Percentiles rank a stretch among this genome's conserved stretches.
These are phyloP conservation scores for Amblyopsis hoosieri DNA, from an alignment of 2,797 vertebrate species.

Conservation along the genomic window DNA sequence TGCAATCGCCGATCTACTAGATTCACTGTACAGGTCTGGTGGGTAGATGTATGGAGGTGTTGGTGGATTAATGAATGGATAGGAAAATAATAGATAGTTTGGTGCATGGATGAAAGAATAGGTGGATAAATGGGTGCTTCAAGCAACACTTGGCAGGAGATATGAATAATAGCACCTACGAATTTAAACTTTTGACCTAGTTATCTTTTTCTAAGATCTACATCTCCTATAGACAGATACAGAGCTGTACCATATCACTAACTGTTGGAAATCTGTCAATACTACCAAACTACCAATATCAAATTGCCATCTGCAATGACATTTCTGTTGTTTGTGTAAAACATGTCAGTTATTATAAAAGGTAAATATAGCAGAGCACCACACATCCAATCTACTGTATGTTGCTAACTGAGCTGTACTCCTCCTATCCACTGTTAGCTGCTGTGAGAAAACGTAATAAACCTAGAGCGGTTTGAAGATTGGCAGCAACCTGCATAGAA, in stretches of 20 bases:
- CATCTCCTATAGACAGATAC: not conserved
- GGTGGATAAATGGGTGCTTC: conserved; percentile 37
- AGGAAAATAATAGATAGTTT: conserved; percentile 42
- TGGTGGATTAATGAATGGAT: conserved; percentile 36
- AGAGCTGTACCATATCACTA: not conserved
- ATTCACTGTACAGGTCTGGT: conserved; percentile 17
- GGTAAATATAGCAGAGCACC: conserved; percentile 12
- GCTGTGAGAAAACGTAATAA: conserved; percentile 23
- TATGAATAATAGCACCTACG: conserved; percentile 19
- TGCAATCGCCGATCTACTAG: conserved; percentile 11
- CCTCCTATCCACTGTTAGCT: conserved; percentile 2
- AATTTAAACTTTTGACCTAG: conserved; percentile 30
- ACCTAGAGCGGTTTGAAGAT: conserved; percentile 20
- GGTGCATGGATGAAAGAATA: conserved; percentile 39
- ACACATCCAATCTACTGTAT: conserved; percentile 17
- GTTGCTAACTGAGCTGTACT: conserved; percentile 4
- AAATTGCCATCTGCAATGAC: too few relatives aligned
- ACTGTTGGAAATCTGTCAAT: conserved; percentile 6
- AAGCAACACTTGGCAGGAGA: conserved; percentile 38
- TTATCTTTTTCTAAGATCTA: conserved; percentile 11
- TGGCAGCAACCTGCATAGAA: conserved; percentile 12
- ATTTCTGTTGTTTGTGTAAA: not conserved
- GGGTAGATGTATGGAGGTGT: conserved; percentile 29
- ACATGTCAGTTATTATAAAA: not conserved
- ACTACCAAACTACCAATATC: too few relatives aligned